Evolutionary conservation across 2,797 vertebrate genomes (phyloP).

Genomic region (Aphelocoma californica): DNA sequence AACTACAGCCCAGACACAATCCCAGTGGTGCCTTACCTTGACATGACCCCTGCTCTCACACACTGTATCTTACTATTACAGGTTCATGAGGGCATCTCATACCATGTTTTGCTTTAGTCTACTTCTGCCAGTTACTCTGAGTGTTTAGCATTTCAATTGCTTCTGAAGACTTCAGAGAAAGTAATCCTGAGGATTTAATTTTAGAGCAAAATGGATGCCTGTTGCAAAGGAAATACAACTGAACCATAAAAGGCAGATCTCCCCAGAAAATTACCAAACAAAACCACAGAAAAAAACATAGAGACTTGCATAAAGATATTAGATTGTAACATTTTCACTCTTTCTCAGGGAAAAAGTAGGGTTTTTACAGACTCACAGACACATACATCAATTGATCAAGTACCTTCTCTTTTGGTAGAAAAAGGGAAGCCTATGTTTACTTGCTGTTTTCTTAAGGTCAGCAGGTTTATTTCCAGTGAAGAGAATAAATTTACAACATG

Average conservation of each 20-base stretch:
- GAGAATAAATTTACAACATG: not conserved
- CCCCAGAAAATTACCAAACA: not conserved
- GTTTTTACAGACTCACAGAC: not conserved
- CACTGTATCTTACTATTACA: not conserved
- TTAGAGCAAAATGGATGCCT: not conserved
- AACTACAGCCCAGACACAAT: not conserved
- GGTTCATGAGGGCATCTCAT: not conserved
- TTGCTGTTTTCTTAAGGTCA: not conserved
- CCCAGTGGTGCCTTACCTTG: not conserved
- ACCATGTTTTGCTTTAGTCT: not conserved
- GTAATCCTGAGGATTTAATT: not conserved
- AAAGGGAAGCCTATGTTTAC: not conserved
- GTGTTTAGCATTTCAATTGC: not conserved
- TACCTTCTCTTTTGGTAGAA: not conserved
- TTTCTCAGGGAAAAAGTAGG: not conserved
- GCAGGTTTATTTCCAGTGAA: not conserved
- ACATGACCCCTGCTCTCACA: not conserved
- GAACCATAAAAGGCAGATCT: accelerated
- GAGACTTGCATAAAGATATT: accelerated
- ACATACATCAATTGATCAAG: not conserved
- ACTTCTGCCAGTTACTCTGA: not conserved
- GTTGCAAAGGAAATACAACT: not conserved
- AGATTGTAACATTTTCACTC: not conserved
- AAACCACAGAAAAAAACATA: not conserved
- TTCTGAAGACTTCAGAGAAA: not conserved